A percentile compares a stretch with the other conserved stretches of the same genome.
Conservation (phyloP, 23 tunicate genomes). For the Ascidia mentula region DNA sequence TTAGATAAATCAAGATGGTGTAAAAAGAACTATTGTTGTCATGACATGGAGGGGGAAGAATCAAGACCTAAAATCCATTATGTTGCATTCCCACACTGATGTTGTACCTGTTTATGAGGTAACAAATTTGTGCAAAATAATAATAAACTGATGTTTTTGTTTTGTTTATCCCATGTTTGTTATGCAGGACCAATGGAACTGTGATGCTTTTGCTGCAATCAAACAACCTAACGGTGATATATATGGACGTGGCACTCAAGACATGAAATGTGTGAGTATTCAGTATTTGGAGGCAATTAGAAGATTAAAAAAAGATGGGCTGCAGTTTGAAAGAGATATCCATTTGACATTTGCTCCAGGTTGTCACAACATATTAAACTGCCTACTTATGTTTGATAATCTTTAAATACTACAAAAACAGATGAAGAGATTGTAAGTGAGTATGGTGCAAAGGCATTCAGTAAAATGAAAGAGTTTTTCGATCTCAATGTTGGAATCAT, state of each 20-base stretch:
- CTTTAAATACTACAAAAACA: neutral
- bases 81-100: conserved; percentile 96
- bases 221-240: conserved; percentile 90
- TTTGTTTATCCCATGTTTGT: neutral
- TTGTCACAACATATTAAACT: conserved; percentile 8
- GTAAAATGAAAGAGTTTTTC: conserved; percentile 65
- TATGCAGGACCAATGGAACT: conserved; percentile 77
- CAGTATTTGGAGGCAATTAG: conserved; percentile 96
- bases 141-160: neutral
- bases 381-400: neutral
- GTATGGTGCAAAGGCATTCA: conserved; percentile 67
- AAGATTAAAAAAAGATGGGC: conserved; percentile 45
- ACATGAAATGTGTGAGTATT: conserved; percentile 98
- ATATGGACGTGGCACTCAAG: conserved; percentile 97
- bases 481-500: conserved; percentile 77
- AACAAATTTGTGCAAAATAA: neutral
- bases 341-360: conserved; percentile 77
- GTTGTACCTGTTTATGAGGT: conserved; percentile 97
- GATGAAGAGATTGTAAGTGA: conserved; percentile 96
- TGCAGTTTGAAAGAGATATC: conserved; percentile 45
- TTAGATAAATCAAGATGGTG: neutral
- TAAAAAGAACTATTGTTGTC: conserved; percentile 33
- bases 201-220: conserved; percentile 85
- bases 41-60: conserved; percentile 80
- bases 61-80: conserved; percentile 72